phyloP scores from a whole-genome alignment of 1,140 invertebrate species.

The Saxidomus purpurata region DNA sequence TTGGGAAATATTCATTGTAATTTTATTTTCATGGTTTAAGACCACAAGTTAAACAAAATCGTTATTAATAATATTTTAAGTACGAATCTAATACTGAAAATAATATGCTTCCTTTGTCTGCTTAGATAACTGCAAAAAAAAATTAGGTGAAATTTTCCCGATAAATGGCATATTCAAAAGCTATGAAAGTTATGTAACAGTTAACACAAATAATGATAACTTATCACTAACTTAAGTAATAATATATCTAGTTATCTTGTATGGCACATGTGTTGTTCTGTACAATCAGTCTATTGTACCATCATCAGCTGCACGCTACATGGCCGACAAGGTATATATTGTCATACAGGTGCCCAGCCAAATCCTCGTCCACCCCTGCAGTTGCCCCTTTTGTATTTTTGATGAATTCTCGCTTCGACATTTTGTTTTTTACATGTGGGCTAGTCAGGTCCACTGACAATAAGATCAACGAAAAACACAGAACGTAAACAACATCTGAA shows the following conservation, averaged over 20 bases:
- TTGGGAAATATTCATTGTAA: too few relatives aligned
- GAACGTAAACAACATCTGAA: slow-evolving; percentile 88
- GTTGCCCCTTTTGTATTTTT: slow-evolving; percentile 87
- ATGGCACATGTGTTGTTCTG: slow-evolving; percentile 46
- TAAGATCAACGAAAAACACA: slow-evolving; percentile 88
- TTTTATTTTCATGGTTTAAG: too few relatives aligned
- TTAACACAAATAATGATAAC: too few relatives aligned
- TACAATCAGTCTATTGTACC: not conserved
- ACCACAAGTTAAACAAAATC: too few relatives aligned
- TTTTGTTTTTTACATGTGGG: slow-evolving; percentile 89
- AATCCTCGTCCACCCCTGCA: slow-evolving; percentile 86
- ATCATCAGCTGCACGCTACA: slow-evolving; percentile 81
- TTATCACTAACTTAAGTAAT: too few relatives aligned
- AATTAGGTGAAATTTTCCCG: too few relatives aligned
- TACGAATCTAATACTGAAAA: too few relatives aligned
- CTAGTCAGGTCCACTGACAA: slow-evolving; percentile 88
- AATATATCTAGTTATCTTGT: not conserved
- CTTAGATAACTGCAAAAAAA: too few relatives aligned
- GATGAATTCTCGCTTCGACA: slow-evolving; percentile 89
- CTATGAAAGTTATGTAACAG: too few relatives aligned
- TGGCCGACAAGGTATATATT: slow-evolving; percentile 88
- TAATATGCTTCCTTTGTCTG: too few relatives aligned
- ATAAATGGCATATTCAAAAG: too few relatives aligned
- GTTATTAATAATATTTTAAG: too few relatives aligned
- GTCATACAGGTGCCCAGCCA: slow-evolving; percentile 88